These are phyloP conservation scores for Drosophila longiperda DNA, from an alignment of 2,888 invertebrate genomes.

Conservation along the genomic window DNA sequence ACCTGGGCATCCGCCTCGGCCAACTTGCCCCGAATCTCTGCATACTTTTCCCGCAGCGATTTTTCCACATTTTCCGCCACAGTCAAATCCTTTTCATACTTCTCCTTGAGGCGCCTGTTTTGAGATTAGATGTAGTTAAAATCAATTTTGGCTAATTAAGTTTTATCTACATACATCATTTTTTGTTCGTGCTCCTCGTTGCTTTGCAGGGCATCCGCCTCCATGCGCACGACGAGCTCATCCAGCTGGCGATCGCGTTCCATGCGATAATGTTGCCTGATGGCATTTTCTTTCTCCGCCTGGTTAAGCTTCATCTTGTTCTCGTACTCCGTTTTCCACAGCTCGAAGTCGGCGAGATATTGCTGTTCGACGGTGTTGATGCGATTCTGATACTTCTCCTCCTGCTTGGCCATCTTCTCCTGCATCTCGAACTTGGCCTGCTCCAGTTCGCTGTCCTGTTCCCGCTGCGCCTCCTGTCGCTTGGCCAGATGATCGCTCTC, in stretches of 20 bases:
- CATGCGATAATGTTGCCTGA: conserved; percentile 89
- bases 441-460: conserved; percentile 86
- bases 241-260: conserved; percentile 93
- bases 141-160: background rate
- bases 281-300: conserved; percentile 88
- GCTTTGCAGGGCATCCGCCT: conserved; percentile 82
- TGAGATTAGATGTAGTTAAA: background rate
- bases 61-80: conserved; percentile 89
- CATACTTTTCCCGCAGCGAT: conserved; percentile 88
- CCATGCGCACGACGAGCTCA: conserved; percentile 84
- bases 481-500: conserved; percentile 84
- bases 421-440: conserved; percentile 86
- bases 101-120: conserved; percentile 89
- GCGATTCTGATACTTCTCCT: conserved; percentile 86
- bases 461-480: conserved; percentile 84
- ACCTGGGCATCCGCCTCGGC: conserved; percentile 88
- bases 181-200: conserved; percentile 84
- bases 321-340: conserved; percentile 87
- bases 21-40: conserved; percentile 88
- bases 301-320: conserved; percentile 85
- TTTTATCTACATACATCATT: conserved; percentile 70
- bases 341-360: conserved; percentile 87
- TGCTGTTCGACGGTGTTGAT: conserved; percentile 87
- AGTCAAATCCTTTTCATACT: conserved; percentile 90
- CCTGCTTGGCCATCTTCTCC: conserved; percentile 86